These are phyloP conservation scores for Latrodectus elegans DNA, from an alignment of 2,888 invertebrate genomes.

Conservation along the genomic window DNA sequence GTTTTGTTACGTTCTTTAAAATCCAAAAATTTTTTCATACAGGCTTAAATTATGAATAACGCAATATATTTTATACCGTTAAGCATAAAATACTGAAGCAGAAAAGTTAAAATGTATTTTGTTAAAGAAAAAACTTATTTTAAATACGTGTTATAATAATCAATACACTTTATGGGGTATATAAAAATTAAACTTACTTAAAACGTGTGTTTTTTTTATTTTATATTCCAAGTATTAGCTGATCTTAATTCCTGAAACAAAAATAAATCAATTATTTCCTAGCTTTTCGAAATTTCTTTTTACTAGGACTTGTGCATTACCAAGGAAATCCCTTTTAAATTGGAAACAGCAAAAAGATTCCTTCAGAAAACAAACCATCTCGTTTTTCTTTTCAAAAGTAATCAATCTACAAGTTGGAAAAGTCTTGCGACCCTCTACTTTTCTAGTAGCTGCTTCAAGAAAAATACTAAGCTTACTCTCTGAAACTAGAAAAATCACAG, in stretches of 20 bases:
- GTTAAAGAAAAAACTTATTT: no score
- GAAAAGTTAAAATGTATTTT: no score
- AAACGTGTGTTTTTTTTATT: no score
- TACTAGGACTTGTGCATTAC: slow-evolving; percentile 28
- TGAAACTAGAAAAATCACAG: slow-evolving; percentile 49
- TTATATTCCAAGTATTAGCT: no score
- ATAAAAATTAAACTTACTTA: no score
- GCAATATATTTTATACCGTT: no score
- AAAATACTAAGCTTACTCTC: slow-evolving; percentile 12
- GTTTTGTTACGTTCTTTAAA: no score
- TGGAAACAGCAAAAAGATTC: slow-evolving; percentile 16
- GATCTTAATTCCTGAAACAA: not conserved
- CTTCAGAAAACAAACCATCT: slow-evolving; percentile 20
- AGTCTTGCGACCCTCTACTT: slow-evolving; percentile 6
- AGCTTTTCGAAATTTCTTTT: slow-evolving; percentile 12
- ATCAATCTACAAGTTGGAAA: slow-evolving; percentile 53
- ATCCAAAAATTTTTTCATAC: no score
- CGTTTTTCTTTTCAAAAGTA: slow-evolving; percentile 35
- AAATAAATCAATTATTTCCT: slow-evolving; percentile 5
- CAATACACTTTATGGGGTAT: no score
- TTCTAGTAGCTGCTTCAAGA: slow-evolving; percentile 19
- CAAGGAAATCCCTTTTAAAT: slow-evolving; percentile 34
- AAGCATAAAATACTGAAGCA: no score
- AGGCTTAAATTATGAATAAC: no score
- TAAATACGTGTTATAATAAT: no score